Conservation (phyloP, 2,888 invertebrate genomes). For the Luperina nickerlii region DNA sequence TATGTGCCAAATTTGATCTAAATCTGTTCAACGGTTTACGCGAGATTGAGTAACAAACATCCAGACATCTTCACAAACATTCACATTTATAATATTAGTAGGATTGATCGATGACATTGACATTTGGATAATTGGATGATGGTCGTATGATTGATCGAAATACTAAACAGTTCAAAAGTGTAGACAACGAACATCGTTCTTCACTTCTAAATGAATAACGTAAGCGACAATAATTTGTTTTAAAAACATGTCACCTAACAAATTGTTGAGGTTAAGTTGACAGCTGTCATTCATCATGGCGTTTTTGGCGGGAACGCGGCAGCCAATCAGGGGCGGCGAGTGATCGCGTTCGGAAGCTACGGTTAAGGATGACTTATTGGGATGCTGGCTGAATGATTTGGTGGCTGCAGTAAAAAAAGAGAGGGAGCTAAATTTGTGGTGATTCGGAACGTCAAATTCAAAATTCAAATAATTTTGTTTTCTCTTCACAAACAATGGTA, state of each 20-base stretch:
- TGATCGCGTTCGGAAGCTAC: constrained; percentile 71
- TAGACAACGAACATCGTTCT: constrained; percentile 5
- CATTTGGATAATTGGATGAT: not conserved
- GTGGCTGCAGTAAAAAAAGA: not conserved
- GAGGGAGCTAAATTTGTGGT: constrained; percentile 1
- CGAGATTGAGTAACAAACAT: too few species aligned
- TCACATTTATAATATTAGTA: too few species aligned
- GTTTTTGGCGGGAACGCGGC: constrained; percentile 79
- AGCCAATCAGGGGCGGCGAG: constrained; percentile 86
- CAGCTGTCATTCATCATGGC: constrained; percentile 82
- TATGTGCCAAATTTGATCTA: too few species aligned
- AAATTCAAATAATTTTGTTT: too few species aligned
- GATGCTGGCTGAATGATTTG: constrained; percentile 31
- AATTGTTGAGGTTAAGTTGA: constrained; percentile 81
- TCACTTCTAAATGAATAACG: constrained; percentile 37
- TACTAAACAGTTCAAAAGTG: not conserved
- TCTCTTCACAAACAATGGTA: too few species aligned
- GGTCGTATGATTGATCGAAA: not conserved
- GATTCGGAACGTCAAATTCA: too few species aligned
- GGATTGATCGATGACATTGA: too few species aligned
- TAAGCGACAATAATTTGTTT: constrained; percentile 72
- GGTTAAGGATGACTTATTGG: constrained; percentile 56
- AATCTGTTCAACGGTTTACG: too few species aligned
- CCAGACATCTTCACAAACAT: too few species aligned
- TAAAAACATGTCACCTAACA: constrained; percentile 81